Conservation (phyloP, 2,888 invertebrate species). For the Volucella bombylans region DNA sequence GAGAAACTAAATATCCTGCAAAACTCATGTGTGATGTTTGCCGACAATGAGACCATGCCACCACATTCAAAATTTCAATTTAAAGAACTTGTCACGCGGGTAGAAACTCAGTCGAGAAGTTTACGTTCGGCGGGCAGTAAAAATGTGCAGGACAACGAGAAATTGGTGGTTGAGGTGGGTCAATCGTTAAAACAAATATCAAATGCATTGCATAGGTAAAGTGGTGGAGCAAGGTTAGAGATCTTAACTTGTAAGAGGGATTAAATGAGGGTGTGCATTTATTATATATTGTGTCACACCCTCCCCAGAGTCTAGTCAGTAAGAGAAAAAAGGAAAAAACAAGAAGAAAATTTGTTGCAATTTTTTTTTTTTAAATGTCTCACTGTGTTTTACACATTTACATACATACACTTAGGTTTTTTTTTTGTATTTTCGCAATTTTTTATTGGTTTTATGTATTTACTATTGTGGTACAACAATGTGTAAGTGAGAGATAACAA, state of each 20-base stretch:
- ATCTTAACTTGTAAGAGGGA: slow-evolving; percentile 14
- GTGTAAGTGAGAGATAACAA: slow-evolving; percentile 29
- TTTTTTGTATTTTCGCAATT: slow-evolving; percentile 27
- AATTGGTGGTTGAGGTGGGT: slow-evolving; percentile 87
- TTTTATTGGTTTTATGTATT: slow-evolving; percentile 28
- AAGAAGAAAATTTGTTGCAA: slow-evolving; percentile 56
- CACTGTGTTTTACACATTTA: slow-evolving; percentile 28
- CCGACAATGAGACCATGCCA: slow-evolving; percentile 89
- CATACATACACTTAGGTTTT: neutral
- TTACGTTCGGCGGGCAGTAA: slow-evolving; percentile 87
- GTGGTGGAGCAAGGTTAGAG: slow-evolving; percentile 15
- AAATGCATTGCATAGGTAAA: slow-evolving; percentile 83
- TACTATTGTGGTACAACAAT: slow-evolving; percentile 53
- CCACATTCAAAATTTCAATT: slow-evolving; percentile 95
- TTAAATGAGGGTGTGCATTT: slow-evolving; percentile 27
- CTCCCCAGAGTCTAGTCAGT: slow-evolving; percentile 69
- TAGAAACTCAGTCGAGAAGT: slow-evolving; percentile 88
- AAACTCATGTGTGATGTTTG: slow-evolving; percentile 91
- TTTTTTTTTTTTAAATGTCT: slow-evolving; percentile 43
- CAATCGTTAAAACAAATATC: slow-evolving; percentile 82
- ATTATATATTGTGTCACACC: slow-evolving; percentile 2
- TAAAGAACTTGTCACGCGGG: slow-evolving; percentile 87
- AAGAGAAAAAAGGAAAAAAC: slow-evolving; percentile 56
- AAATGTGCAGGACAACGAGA: slow-evolving; percentile 87
- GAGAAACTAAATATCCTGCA: slow-evolving; percentile 92